A percentile compares a stretch with the other conserved stretches of the same genome.
Evolutionary conservation across 2,797 vertebrate genomes (phyloP).

Genomic region (Forpus xanthops): DNA sequence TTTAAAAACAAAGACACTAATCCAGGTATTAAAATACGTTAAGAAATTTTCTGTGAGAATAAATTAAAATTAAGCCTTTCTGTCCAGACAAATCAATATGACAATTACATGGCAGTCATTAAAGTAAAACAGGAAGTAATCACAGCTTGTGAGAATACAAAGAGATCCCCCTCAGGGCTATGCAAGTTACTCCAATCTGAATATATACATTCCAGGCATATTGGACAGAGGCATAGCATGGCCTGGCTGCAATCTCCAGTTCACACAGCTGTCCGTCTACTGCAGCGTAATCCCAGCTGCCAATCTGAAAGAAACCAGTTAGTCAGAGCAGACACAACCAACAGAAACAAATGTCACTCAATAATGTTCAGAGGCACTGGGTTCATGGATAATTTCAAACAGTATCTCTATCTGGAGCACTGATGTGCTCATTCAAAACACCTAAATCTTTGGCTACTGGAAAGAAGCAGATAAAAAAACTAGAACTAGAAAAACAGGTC

Average conservation of each 20-base stretch:
- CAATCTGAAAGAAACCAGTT: conserved; percentile 87
- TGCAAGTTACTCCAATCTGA: conserved; percentile 77
- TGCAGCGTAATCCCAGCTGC: conserved; percentile 80
- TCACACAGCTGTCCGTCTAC: conserved; percentile 74
- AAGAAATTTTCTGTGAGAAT: neutral
- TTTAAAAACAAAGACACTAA: neutral
- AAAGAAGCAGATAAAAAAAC: conserved; percentile 77
- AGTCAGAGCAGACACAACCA: conserved; percentile 81
- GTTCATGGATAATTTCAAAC: conserved; percentile 86
- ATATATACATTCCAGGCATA: conserved; percentile 82
- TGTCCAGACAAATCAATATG: conserved; percentile 1
- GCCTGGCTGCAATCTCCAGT: conserved; percentile 66
- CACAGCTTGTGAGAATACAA: conserved; percentile 80
- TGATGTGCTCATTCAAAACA: conserved; percentile 84
- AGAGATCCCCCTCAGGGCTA: conserved; percentile 61
- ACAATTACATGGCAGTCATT: conserved; percentile 54
- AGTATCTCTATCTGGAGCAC: conserved; percentile 80
- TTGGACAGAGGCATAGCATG: conserved; percentile 45
- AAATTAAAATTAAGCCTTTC: neutral
- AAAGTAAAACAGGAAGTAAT: conserved; percentile 84
- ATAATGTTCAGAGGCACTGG: conserved; percentile 78
- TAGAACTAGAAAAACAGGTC: conserved; percentile 71
- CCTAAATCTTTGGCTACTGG: conserved; percentile 82
- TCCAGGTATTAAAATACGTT: neutral
- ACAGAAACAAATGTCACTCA: conserved; percentile 85